Evolutionary conservation across 2,113 vertebrate species (phyloP), one percentile per base, ranked within the genome.

Genomic region (Carassius auratus): DNA sequence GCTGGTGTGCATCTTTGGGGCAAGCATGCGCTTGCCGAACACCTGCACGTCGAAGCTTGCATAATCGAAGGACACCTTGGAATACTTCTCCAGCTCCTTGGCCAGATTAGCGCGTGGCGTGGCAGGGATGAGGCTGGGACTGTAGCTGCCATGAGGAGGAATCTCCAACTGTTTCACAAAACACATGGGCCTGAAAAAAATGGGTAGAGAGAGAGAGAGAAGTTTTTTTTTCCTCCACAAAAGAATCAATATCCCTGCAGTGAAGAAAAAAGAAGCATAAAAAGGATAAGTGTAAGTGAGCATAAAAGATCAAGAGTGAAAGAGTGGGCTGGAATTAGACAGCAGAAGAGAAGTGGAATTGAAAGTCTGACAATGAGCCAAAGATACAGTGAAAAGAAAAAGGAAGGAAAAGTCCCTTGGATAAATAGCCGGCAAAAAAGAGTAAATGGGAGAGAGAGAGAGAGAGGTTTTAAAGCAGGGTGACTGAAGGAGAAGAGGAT

Each of bases 21-120:
- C 97, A 94, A 99, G 97, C 95, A 96, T 95, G 93, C 96, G 97
- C 95, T 97, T 99, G 95, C 98, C 98, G 89, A 99, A 99, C 95
- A 99, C 98, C 95, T 99, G 98, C 92, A 97, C 98, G 85, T 99
- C 98, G 87, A 99, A 99, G 96, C 97, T 99, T 95, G 98, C 97
- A 96, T 99, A 99, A 96, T 99, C 98, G 86, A 99, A 99, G 93
- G 97, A 98, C 93, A 98, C 97, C 95, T 99, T 99, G 94, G 98
- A 98, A 95, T 99, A 98, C 89, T 99, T 99, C 95, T 99, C 98
- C 93, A 99, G 95, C 92, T 99, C 98, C 96, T 97, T 98, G 93
- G 98, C 97, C 94, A 99, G 93, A 95, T 97, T 99, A 93, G 97
- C 97, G 68, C 97, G 96, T 21, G 98, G 97, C 1, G 97, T 99